Evolutionary conservation across 2,888 invertebrate species (phyloP), one percentile per base, ranked within the genome.

Genomic region (Acleris holmiana): DNA sequence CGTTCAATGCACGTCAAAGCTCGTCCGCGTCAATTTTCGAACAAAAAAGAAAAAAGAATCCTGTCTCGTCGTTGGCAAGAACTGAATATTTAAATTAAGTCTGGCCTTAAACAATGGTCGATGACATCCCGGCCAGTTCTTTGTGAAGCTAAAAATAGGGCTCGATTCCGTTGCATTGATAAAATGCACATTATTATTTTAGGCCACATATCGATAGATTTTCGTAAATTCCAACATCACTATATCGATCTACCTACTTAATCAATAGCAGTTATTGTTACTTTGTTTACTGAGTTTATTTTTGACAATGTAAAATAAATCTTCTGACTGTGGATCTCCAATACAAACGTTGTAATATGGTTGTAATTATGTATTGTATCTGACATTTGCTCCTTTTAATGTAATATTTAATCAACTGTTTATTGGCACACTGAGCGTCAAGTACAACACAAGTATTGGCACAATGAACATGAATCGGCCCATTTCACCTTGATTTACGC

Each of bases 41-140:
- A 73, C 69, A 75, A 80, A 81, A 82, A 74, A 73, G 74, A 62
- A 74, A 76, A 76, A 77, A 73, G 74, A 76, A 80, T 76, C 80
- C 78, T 75, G 82, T 76, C 82, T 71, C 72, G 72, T 75, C 76
- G 79, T 75, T 78, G 70, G 71, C 67, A 70, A 76, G 78, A 78
- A 68, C 76, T 78, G 83, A 78, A 85, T 86, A 88, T 90, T 90
- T 89, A 90, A 89, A 91, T 88, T 87, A 80, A 83, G 89, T 90
- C 89, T 88, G 89, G 77, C 71, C 76, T 79, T 73, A 84, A 88
- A 91, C 90, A 90, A 91, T 88, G 84, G 85, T 62, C 67, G 76
- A 73, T 83, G 84, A 84, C 84, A 83, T 80, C 73, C 79, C 80
- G 79, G 76, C 83, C 82, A 76, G 74, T 73, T 78, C 84, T 86